Conservation (phyloP, 2,888 invertebrate genomes). For the Ornithoptera priamus region DNA sequence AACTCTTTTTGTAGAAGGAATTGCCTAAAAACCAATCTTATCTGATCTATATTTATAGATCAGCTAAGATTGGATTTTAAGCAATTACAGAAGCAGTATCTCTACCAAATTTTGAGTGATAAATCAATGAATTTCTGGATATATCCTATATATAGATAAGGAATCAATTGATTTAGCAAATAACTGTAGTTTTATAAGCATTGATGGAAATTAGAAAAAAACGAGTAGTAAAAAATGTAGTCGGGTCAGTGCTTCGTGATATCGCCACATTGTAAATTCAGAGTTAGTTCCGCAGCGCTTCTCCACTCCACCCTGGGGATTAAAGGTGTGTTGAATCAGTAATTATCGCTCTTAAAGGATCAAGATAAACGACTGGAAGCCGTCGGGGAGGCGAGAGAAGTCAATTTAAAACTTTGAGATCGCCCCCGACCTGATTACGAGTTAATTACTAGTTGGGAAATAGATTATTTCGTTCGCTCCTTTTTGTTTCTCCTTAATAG, state of each 20-base stretch:
- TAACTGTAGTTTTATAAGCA: too few relatives aligned
- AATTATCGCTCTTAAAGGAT: slow-evolving; percentile 48
- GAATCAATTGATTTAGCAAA: too few relatives aligned
- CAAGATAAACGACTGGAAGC: slow-evolving; percentile 44
- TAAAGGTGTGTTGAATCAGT: slow-evolving; percentile 41
- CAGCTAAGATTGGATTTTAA: too few relatives aligned
- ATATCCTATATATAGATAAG: too few relatives aligned
- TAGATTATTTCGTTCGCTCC: slow-evolving; percentile 39
- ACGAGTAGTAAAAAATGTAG: background rate
- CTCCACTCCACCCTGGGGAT: slow-evolving; percentile 7
- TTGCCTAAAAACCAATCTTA: too few relatives aligned
- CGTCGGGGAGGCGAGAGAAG: slow-evolving; percentile 39
- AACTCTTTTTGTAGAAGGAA: too few relatives aligned
- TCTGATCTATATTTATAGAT: too few relatives aligned
- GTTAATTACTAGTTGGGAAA: slow-evolving; percentile 52
- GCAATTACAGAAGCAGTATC: too few relatives aligned
- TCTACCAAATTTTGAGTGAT: too few relatives aligned
- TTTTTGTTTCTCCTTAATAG: slow-evolving; percentile 32
- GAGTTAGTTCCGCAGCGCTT: slow-evolving; percentile 11
- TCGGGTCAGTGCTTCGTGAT: background rate
- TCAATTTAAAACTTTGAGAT: slow-evolving; percentile 28
- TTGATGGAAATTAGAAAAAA: background rate
- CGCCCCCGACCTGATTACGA: slow-evolving; percentile 34
- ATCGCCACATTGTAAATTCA: slow-evolving; percentile 19
- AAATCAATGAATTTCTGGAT: too few relatives aligned